Percentiles rank a stretch among this genome's conserved stretches.
Conservation (phyloP, 37 sponge, comb jelly and placozoan species). For the Aplysina aerophoba region DNA sequence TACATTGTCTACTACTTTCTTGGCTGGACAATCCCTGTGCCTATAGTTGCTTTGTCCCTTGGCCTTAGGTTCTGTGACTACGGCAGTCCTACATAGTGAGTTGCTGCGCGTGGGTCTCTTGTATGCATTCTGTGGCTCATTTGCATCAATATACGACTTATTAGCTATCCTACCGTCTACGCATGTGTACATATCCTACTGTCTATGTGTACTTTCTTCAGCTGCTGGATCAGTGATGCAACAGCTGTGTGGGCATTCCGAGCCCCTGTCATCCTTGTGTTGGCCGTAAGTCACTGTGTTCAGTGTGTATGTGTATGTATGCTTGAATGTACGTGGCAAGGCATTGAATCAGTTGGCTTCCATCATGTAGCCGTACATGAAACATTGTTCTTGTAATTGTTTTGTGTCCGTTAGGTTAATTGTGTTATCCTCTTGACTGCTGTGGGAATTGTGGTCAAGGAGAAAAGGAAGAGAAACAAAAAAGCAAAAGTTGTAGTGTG, state of each 20-base stretch:
- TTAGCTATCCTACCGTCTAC: neutral
- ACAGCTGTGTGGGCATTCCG: conserved; percentile 70
- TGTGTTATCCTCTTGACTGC: conserved; percentile 41
- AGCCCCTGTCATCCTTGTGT: conserved; percentile 60
- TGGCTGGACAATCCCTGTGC: conserved; percentile 62
- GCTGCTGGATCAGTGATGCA: conserved; percentile 70
- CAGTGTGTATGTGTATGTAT: too few relatives aligned
- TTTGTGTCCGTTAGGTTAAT: conserved; percentile 42
- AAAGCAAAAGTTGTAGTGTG: neutral
- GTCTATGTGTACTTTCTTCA: conserved; percentile 8
- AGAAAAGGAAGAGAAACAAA: conserved; percentile 43
- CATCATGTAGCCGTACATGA: too few relatives aligned
- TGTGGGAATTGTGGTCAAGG: conserved; percentile 24
- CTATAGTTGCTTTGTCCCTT: conserved; percentile 71
- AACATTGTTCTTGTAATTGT: neutral
- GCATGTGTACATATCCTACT: neutral
- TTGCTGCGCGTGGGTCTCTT: too few relatives aligned
- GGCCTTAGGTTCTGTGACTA: conserved; percentile 75
- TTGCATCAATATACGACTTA: neutral
- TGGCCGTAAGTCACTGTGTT: conserved; percentile 54
- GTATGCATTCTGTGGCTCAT: neutral
- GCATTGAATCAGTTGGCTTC: too few relatives aligned
- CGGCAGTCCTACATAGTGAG: conserved; percentile 66
- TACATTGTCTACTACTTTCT: conserved; percentile 51
- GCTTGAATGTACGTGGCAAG: too few relatives aligned